Percentiles rank a stretch among this genome's conserved stretches.
Evolutionary conservation across 1,140 invertebrate species (phyloP).

Genomic region (Megalopta genalis): DNA sequence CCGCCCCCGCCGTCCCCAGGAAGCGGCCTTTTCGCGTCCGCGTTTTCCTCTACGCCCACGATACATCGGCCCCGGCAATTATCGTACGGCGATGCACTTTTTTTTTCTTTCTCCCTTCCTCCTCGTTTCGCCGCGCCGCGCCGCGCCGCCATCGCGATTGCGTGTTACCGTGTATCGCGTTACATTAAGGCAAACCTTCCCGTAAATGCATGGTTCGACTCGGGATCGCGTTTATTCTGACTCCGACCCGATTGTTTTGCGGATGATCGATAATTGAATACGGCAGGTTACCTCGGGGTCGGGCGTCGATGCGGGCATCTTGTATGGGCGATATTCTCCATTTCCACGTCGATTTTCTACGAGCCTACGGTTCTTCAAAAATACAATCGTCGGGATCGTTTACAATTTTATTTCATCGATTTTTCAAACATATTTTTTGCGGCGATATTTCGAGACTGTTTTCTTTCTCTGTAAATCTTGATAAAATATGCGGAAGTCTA

Average conservation of each 20-base stretch:
- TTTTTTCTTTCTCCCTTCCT: not conserved
- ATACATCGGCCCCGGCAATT: constrained; percentile 5
- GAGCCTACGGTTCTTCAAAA: no score
- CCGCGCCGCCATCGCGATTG: constrained; percentile 6
- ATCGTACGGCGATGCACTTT: not conserved
- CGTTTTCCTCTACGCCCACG: constrained; percentile 8
- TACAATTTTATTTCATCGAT: no score
- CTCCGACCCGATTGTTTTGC: not conserved
- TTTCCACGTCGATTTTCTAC: no score
- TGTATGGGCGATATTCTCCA: no score
- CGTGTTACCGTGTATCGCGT: constrained; percentile 32
- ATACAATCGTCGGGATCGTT: no score
- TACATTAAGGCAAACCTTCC: constrained; percentile 5
- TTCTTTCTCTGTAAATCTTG: no score
- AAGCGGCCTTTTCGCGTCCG: constrained; percentile 35
- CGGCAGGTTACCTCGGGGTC: no score
- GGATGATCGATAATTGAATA: constrained; percentile 24
- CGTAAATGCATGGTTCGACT: constrained; percentile 5
- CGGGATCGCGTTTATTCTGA: not conserved
- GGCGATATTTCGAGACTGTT: no score
- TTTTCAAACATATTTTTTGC: no score
- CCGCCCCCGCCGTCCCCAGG: no score
- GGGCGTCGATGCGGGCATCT: no score
- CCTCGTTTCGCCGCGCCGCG: not conserved
- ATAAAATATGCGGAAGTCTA: no score